Percentiles rank a stretch among this genome's conserved stretches.
These are phyloP conservation scores for Megalops cyprinoides DNA, from an alignment of 2,797 vertebrate species.

Conservation along the genomic window DNA sequence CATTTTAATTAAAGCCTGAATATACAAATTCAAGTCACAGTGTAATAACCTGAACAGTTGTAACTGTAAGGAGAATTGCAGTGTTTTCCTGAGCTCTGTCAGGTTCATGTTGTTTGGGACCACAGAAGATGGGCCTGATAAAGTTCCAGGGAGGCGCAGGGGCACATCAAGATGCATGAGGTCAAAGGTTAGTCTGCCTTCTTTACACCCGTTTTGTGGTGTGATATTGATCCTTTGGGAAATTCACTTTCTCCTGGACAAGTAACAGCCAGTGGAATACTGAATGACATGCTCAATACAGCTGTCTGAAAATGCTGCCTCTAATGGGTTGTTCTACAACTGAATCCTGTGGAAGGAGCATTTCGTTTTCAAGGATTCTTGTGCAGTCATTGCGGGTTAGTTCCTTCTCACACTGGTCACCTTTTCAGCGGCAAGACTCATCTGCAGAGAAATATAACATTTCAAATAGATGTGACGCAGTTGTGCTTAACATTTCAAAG, in stretches of 20 bases:
- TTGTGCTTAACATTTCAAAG: too few species aligned
- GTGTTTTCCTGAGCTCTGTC: not conserved
- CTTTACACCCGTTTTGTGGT: not conserved
- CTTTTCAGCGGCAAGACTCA: not conserved
- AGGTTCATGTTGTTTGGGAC: not conserved
- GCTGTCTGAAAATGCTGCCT: not conserved
- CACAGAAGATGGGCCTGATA: not conserved
- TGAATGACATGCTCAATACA: not conserved
- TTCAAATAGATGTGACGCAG: not conserved
- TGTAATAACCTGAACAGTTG: not conserved
- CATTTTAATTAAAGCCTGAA: too few species aligned
- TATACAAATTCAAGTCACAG: not conserved
- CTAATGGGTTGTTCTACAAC: too few species aligned
- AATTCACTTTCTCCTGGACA: not conserved
- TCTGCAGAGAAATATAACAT: not conserved
- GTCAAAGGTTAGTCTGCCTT: not conserved
- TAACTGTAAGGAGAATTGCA: not conserved
- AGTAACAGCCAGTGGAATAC: not conserved
- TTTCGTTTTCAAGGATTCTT: not conserved
- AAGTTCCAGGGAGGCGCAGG: not conserved
- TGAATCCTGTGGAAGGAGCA: not conserved
- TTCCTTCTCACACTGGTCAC: not conserved
- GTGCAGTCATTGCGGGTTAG: not conserved
- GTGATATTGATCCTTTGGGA: slow-evolving; percentile 1
- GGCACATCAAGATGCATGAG: not conserved